Base-by-base conservation (phyloP, 1,140 invertebrate species). In the Augochlora pura region DNA sequence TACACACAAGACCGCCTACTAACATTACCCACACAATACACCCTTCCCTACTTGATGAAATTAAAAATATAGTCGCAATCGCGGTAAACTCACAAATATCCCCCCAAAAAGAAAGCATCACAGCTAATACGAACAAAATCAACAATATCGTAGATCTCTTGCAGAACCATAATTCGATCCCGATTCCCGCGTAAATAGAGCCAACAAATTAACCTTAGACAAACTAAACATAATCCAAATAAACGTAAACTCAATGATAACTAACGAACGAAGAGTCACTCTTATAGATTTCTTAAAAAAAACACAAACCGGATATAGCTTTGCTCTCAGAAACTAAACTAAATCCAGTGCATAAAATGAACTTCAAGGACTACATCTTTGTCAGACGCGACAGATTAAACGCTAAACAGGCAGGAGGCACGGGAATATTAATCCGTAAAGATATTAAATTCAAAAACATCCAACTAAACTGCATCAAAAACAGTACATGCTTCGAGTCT, bases 241-340 rank as follows among this genome's bases (percentile, higher is more conserved):
- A 16, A 86, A 83, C 27, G 65, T 76, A 3, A 86, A 86, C 25
- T 87, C 83, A 7, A 39, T 87, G 0, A 77, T 85, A 3, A 62
- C 66, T 10, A 74, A 81, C 14, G 38, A 80, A 57, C 82, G 66
- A 73, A 75, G 85, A 42, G 39, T 6, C 3, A 52, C 59, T 23
- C 32, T 82, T 7, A 5, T 52, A 5, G 57, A 77, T 39, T 68
- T 60, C 1, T 25, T 86, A 12, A 60, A 82, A 21, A 49, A 46
- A 5, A n/a, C 49, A 77, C 38, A 69, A 74, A 5, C 77, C 78
- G 38, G 78, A 85, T 69, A 25, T 85, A 23, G 49, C 74, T 0
- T n/a, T 84, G 8, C 0, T 84, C 3, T n/a, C 64, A 18, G 86
- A 86, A 72, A 84, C 84, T 0, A 86, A 86, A 83, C n/a, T 86